Evolutionary conservation across 2,888 invertebrate species (phyloP), one percentile per base, ranked within the genome.

Genomic region (Ochropacha duplaris): DNA sequence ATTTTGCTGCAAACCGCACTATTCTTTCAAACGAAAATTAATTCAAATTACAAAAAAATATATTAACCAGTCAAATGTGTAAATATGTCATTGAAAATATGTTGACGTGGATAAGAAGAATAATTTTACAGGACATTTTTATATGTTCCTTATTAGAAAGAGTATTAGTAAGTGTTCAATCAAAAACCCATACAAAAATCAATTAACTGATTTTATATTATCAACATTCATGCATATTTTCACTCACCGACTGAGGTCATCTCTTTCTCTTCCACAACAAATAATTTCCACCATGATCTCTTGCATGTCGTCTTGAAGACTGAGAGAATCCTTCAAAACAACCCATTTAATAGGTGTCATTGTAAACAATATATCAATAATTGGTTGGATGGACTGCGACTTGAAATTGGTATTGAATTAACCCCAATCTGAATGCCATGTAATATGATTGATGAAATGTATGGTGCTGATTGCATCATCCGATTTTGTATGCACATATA

Each of bases 391-490:
- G 58, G 59, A 71, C 67, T 72, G 69, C 62, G 57, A 65, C 9
- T 19, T 19, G 9, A 66, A 72, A 79, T 82, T 78, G 75, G 65
- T 67, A 64, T 57, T 61, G 68, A 81, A 67, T 86, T 84, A 81
- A 85, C 84, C 86, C 75, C 84, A 83, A 84, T 85, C 64, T 69
- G 72, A 56, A 63, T 66, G 71, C 67, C 69, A 62, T 65, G 60
- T 66, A 56, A 44, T 44, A n/a, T 6, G 1, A 66, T 79, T 83
- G 86, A 85, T 81, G 90, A 83, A 84, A 90, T 75, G 70, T 71
- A 62, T 83, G 78, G 84, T 87, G 81, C 77, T 78, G 64, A 85
- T 90, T 90, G 90, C 90, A 85, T 90, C 90, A 90, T 74, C 62
- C 71, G 58, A 56, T 31, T 64, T 56, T 57, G 55, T 50, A 50